A percentile compares a stretch with the other conserved stretches of the same genome.
Evolutionary conservation across 2,888 invertebrate species (phyloP).

Genomic region (Odontomyia ornata): DNA sequence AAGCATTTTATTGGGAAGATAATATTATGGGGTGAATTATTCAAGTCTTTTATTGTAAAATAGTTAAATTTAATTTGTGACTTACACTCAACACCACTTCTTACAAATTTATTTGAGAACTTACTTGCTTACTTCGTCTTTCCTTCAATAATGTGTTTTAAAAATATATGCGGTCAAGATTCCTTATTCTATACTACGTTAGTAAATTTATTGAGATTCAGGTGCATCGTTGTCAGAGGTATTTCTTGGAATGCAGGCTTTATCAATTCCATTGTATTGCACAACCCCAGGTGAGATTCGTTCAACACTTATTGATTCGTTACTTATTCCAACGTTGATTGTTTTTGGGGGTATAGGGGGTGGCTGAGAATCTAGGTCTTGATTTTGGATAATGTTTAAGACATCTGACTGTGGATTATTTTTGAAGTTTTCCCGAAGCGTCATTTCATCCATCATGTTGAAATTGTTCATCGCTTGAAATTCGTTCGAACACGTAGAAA

Average conservation of each 20-base stretch:
- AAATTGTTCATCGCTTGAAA: constrained; percentile 59
- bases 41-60: no score
- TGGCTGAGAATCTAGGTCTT: constrained; percentile 59
- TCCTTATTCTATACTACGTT: background rate
- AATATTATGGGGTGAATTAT: no score
- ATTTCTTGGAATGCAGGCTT: constrained; percentile 58
- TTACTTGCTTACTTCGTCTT: no score
- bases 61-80: no score
- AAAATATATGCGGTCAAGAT: no score
- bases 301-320: constrained; percentile 25
- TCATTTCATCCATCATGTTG: constrained; percentile 52
- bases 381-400: constrained; percentile 58
- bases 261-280: constrained; percentile 48
- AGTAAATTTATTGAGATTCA: constrained; percentile 36
- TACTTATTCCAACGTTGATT: background rate
- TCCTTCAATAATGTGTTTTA: no score
- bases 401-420: constrained; percentile 4
- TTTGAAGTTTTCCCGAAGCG: constrained; percentile 18
- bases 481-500: constrained; percentile 63
- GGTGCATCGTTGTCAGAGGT: constrained; percentile 48
- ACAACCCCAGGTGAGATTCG: constrained; percentile 38
- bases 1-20: no score
- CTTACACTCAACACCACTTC: no score
- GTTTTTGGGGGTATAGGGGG: constrained; percentile 63
- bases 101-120: no score